These are phyloP conservation scores for Amblyjoppa proteus DNA, from an alignment of 2,888 invertebrate species.

Conservation along the genomic window DNA sequence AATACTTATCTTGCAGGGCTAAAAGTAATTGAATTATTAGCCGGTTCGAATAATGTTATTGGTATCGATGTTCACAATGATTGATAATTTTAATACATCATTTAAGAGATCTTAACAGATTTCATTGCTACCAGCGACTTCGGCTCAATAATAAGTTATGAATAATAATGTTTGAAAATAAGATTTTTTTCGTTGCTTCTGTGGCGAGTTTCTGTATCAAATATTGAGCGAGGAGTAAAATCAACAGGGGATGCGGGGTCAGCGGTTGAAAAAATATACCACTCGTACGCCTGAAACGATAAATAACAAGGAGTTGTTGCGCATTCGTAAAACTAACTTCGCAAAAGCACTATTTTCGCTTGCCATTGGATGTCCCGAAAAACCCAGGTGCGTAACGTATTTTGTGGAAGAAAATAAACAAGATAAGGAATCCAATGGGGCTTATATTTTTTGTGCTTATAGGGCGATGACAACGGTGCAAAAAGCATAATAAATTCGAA, in stretches of 20 bases:
- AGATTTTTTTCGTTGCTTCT: neutral
- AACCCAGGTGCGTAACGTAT: neutral
- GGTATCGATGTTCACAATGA: neutral
- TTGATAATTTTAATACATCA: neutral
- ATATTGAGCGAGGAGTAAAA: neutral
- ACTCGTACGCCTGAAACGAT: neutral
- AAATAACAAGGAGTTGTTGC: neutral
- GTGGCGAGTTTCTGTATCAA: neutral
- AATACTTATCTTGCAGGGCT: neutral
- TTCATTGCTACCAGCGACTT: neutral
- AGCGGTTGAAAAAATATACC: neutral
- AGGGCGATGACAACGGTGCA: too few species aligned
- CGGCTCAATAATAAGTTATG: neutral
- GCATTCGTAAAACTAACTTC: neutral
- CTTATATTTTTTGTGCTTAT: too few species aligned
- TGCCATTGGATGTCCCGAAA: neutral
- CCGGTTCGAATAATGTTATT: neutral
- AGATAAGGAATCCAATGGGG: neutral
- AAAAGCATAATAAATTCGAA: too few species aligned
- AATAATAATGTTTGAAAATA: neutral
- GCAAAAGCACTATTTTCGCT: neutral
- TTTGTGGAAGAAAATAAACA: neutral
- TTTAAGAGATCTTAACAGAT: neutral
- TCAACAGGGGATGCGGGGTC: neutral
- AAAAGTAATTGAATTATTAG: neutral